These are phyloP conservation scores for Phytoseiulus persimilis DNA, from an alignment of 2,888 invertebrate species.

Conservation along the genomic window DNA sequence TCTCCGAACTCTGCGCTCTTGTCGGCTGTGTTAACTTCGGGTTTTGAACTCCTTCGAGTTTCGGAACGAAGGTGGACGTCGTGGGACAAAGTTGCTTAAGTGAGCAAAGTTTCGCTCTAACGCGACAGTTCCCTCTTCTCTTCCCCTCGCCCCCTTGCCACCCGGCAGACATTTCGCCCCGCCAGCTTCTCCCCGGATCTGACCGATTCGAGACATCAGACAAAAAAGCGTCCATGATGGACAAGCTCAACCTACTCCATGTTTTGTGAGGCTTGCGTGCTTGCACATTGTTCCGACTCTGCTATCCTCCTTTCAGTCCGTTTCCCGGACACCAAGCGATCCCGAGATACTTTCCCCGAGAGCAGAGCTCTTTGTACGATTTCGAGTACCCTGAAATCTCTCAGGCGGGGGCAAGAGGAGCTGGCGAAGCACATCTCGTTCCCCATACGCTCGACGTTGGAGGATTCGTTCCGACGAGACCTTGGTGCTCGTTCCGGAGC, in stretches of 20 bases:
- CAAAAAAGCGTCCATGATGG: neutral
- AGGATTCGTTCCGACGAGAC: too few relatives aligned
- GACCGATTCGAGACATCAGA: neutral
- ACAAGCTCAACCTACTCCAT: neutral
- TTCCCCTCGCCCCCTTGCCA: neutral
- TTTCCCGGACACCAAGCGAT: neutral
- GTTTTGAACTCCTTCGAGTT: too few relatives aligned
- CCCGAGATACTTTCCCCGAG: too few relatives aligned
- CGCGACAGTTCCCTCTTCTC: neutral
- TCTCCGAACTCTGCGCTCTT: too few relatives aligned
- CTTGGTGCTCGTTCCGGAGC: too few relatives aligned
- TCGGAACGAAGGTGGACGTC: too few relatives aligned
- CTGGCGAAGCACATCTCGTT: too few relatives aligned
- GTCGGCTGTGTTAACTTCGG: too few relatives aligned
- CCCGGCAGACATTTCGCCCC: neutral
- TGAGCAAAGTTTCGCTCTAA: neutral
- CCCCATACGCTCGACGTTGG: too few relatives aligned
- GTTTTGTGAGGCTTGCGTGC: neutral
- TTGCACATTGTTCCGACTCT: neutral
- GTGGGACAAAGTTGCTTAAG: neutral
- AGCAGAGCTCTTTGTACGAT: too few relatives aligned
- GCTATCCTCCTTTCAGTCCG: neutral
- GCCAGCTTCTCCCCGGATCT: neutral
- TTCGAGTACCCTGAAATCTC: too few relatives aligned
- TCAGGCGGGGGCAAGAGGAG: too few relatives aligned